phyloP scores from a whole-genome alignment of 2,113 vertebrate species.

The Xiphophorus couchianus region DNA sequence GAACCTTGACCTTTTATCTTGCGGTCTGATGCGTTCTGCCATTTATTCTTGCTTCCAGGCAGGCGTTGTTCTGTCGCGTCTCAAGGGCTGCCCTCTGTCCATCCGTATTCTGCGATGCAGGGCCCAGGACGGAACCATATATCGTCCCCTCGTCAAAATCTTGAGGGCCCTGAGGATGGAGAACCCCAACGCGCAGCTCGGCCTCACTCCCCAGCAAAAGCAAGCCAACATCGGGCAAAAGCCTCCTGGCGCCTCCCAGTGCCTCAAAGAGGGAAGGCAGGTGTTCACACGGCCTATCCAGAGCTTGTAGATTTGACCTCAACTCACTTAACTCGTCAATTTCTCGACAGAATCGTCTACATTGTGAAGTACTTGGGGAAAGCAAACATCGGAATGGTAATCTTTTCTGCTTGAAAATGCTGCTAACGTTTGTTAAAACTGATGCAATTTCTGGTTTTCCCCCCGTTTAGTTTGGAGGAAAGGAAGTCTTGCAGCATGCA shows the following conservation, averaged over 20 bases:
- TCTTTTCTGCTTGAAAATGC: not conserved
- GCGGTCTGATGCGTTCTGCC: no score
- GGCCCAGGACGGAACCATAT: slow-evolving; percentile 66
- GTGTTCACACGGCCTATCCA: not conserved
- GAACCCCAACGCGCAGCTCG: slow-evolving; percentile 76
- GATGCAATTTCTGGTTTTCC: not conserved
- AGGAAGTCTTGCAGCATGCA: slow-evolving; percentile 81
- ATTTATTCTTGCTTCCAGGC: slow-evolving; percentile 59
- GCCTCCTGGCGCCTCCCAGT: slow-evolving; percentile 37
- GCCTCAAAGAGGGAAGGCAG: slow-evolving; percentile 73
- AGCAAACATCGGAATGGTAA: slow-evolving; percentile 80
- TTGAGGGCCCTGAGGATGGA: slow-evolving; percentile 77
- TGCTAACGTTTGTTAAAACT: not conserved
- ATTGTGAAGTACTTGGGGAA: slow-evolving; percentile 79
- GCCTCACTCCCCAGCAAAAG: slow-evolving; percentile 17
- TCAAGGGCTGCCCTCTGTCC: slow-evolving; percentile 75
- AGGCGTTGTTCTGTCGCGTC: slow-evolving; percentile 72
- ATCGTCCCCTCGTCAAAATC: slow-evolving; percentile 78
- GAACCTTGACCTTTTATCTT: no score
- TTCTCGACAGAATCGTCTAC: slow-evolving; percentile 79
- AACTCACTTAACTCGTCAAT: slow-evolving; percentile 15
- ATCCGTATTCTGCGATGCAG: slow-evolving; percentile 78
- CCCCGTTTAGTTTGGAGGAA: slow-evolving; percentile 78
- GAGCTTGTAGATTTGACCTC: not conserved
- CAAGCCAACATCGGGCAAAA: slow-evolving; percentile 38